Percentiles rank a stretch among this genome's conserved stretches.
Evolutionary conservation across 2,797 vertebrate genomes (phyloP).

Genomic region (Ataeniobius toweri): DNA sequence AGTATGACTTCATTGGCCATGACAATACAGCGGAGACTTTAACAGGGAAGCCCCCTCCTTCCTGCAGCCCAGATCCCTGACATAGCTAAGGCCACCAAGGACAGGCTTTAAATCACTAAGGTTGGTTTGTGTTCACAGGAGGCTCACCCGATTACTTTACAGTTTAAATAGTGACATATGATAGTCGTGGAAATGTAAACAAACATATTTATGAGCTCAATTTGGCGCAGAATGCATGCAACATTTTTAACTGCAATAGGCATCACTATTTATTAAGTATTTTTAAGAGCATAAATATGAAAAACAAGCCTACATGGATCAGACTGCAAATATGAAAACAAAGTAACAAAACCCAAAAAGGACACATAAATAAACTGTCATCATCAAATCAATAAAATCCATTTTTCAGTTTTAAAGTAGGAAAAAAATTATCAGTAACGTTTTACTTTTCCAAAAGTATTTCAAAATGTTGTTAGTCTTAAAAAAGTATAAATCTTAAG

Average conservation of each 20-base stretch:
- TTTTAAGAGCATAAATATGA: background rate
- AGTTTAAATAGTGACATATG: slow-evolving; percentile 50
- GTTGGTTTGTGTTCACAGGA: slow-evolving; percentile 28
- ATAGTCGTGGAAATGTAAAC: slow-evolving; percentile 53
- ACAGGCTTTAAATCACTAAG: slow-evolving; percentile 37
- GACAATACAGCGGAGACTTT: slow-evolving; percentile 58
- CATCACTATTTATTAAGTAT: background rate
- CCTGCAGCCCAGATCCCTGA: slow-evolving; percentile 26
- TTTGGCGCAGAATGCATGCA: background rate
- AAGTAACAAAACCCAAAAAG: too few relatives aligned
- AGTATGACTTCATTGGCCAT: slow-evolving; percentile 59
- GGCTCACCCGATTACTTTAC: slow-evolving; percentile 50
- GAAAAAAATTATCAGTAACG: too few relatives aligned
- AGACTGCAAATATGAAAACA: background rate
- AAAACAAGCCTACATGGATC: background rate
- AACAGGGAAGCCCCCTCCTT: slow-evolving; percentile 20
- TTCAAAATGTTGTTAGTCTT: too few relatives aligned
- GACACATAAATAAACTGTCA: too few relatives aligned
- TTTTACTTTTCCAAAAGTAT: too few relatives aligned
- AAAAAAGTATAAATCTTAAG: background rate
- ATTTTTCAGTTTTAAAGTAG: too few relatives aligned
- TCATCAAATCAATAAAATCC: too few relatives aligned
- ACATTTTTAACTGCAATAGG: background rate
- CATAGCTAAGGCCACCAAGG: slow-evolving; percentile 25
- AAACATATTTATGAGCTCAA: slow-evolving; percentile 43